A percentile compares a stretch with the other conserved stretches of the same genome.
phyloP scores from a whole-genome alignment of 2,113 vertebrate species.

The Archilochus colubris region DNA sequence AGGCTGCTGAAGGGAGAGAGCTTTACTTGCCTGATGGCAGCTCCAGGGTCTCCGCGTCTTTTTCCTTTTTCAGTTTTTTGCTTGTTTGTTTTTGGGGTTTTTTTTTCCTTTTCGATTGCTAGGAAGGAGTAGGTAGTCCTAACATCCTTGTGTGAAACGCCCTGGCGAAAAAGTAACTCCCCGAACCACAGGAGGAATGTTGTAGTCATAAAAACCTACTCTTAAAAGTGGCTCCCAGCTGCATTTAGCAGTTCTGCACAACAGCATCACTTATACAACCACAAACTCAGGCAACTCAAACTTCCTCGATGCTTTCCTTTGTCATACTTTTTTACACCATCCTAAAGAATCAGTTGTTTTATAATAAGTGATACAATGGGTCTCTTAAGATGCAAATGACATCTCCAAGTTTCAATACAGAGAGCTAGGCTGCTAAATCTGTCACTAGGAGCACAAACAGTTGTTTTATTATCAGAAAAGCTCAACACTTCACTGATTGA shows the following conservation, averaged over 20 bases:
- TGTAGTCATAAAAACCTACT: constrained; percentile 21
- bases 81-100: background rate
- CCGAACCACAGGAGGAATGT: constrained; percentile 61
- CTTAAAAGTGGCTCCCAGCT: background rate
- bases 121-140: background rate
- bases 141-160: background rate
- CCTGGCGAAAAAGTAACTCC: constrained; percentile 23
- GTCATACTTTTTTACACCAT: background rate
- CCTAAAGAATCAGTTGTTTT: background rate
- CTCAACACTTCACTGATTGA: background rate
- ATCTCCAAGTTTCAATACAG: background rate
- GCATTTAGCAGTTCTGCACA: background rate
- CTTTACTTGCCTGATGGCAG: constrained; percentile 40
- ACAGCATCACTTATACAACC: background rate
- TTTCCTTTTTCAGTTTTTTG: background rate
- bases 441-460: background rate
- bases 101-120: background rate
- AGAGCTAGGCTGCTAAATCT: background rate
- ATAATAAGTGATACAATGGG: background rate
- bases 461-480: background rate
- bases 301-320: background rate
- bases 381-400: background rate
- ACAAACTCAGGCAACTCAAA: rapidly evolving
- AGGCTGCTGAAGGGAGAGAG: constrained; percentile 27
- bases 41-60: background rate